Evolutionary conservation across 2,113 vertebrate genomes (phyloP).

Genomic region (Microcebus jonahi): DNA sequence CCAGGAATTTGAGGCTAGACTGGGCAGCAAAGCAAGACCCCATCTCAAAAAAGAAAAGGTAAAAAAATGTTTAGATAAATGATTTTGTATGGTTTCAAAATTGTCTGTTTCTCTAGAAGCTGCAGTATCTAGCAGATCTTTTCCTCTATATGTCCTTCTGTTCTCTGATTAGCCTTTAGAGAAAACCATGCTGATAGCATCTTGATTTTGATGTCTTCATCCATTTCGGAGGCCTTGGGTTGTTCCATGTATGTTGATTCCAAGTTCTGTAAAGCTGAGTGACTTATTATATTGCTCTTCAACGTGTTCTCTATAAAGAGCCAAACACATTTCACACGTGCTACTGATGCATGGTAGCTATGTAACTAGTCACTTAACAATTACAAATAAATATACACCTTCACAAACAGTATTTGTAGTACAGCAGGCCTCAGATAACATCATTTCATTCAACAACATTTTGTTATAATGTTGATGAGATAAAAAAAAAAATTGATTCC

Average conservation of each 20-base stretch:
- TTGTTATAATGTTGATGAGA: background rate
- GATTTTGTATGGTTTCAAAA: background rate
- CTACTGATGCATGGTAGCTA: background rate
- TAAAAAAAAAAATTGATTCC: background rate
- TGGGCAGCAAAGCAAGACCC: no score
- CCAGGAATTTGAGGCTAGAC: no score
- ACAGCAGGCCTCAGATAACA: background rate
- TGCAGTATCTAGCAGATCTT: background rate
- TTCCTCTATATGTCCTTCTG: background rate
- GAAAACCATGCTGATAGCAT: background rate
- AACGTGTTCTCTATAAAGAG: constrained; percentile 4
- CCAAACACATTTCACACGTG: background rate
- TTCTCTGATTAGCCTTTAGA: background rate
- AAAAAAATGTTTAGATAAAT: background rate
- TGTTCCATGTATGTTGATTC: background rate
- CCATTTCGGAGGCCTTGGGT: background rate
- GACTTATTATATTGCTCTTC: background rate
- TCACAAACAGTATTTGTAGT: background rate
- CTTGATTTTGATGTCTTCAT: background rate
- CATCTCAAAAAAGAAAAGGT: no score
- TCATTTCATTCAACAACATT: background rate
- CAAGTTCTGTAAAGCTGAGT: background rate
- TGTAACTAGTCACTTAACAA: background rate
- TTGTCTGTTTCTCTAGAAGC: background rate
- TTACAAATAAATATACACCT: background rate